Base-by-base conservation (phyloP, 2,888 invertebrate species). In the Carterocephalus palaemon region DNA sequence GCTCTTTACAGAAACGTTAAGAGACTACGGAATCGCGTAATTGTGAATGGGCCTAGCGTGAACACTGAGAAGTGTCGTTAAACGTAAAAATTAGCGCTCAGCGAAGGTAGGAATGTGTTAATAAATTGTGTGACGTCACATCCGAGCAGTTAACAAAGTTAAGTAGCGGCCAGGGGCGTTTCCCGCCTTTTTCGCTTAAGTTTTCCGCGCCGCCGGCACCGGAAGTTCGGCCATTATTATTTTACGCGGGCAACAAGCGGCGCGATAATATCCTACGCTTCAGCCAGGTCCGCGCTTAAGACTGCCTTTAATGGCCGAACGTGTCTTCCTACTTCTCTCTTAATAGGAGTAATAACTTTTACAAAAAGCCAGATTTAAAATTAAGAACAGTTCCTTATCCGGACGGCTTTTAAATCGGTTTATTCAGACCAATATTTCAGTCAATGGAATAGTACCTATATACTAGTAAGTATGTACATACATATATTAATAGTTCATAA, bases 181-280 rank as follows among this genome's bases (percentile, higher is more conserved):
- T 83, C 81, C 82, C 68, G 83, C 75, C 73, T 81, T 83, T 83
- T 83, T 83, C 80, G 77, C 73, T 68, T 68, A 82, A 83, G 77
- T 84, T 85, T 84, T 78, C 83, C 79, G 65, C 82, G 83, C 81
- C 80, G 73, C 71, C 83, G 88, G 88, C 88, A 83, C 86, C 88
- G 83, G 88, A 88, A 88, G 84, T 88, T 88, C 77, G 75, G 70
- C 83, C 86, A 87, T 88, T 88, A 88, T 87, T 86, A 87, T 88
- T 88, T 88, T 85, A 88, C 85, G 87, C 87, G 84, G 83, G 77
- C 80, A 83, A 86, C 88, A 88, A 88, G 86, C 87, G 83, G 86
- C 71, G 87, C 86, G 88, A 88, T 88, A 88, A 88, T 88, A 86
- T 82, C 75, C 81, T 65, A 69, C 76, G 75, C 76, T 74, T 69